Conservation (phyloP, 2,797 vertebrate species). For the Eleutherodactylus coqui region DNA sequence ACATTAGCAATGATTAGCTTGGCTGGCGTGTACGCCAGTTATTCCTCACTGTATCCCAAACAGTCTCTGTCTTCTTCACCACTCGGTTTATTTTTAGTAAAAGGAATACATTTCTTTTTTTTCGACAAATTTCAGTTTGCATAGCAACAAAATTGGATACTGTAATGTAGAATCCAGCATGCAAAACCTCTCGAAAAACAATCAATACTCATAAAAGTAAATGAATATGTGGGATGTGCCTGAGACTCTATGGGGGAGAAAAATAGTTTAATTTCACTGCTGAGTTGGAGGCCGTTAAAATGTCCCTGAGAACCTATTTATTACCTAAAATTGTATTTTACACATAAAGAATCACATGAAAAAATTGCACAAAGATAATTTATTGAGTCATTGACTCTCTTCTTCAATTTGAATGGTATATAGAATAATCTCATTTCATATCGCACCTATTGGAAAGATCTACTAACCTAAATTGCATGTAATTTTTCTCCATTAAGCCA, state of each 20-base stretch:
- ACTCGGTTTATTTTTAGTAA: slow-evolving; percentile 20
- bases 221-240: slow-evolving; percentile 35
- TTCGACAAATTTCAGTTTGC: neutral
- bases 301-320: slow-evolving; percentile 14
- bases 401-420: neutral
- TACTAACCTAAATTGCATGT: neutral
- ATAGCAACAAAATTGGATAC: slow-evolving; percentile 29
- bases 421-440: neutral
- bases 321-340: slow-evolving; percentile 12
- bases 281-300: slow-evolving; percentile 11
- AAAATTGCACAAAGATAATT: neutral
- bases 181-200: slow-evolving; percentile 4
- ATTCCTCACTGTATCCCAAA: neutral
- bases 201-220: slow-evolving; percentile 44
- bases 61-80: slow-evolving; percentile 11
- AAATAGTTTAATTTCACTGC: slow-evolving; percentile 23
- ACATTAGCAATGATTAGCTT: neutral
- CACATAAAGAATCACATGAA: neutral
- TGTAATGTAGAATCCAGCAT: slow-evolving; percentile 17
- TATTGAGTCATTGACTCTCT: neutral
- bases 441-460: neutral
- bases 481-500: too few species aligned
- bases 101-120: neutral
- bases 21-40: neutral
- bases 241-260: slow-evolving; percentile 22